These are phyloP conservation scores for Dendrolimus kikuchii DNA, from an alignment of 1,140 invertebrate genomes.

Conservation along the genomic window DNA sequence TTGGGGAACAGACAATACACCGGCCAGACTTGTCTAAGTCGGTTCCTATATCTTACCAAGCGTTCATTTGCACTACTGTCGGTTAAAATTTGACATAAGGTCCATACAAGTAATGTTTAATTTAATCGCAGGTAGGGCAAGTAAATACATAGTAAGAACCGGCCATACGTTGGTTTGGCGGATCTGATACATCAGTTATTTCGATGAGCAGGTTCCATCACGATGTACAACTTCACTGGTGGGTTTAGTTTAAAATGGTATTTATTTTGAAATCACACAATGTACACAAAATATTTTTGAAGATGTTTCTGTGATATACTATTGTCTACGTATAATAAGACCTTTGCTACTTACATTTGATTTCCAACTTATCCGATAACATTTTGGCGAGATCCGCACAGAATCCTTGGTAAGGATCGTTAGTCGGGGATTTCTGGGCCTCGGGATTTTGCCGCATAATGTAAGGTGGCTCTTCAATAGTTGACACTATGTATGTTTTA, in stretches of 20 bases:
- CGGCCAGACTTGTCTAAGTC: too few relatives aligned
- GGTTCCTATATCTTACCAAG: too few relatives aligned
- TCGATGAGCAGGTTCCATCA: too few relatives aligned
- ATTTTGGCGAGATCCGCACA: slow-evolving; percentile 93
- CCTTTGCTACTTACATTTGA: slow-evolving; percentile 81
- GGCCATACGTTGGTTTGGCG: too few relatives aligned
- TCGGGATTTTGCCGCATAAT: slow-evolving; percentile 83
- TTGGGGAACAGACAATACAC: too few relatives aligned
- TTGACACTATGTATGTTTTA: slow-evolving; percentile 93
- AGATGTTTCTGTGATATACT: not conserved
- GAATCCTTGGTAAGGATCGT: slow-evolving; percentile 92
- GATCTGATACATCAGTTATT: too few relatives aligned
- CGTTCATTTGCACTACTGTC: too few relatives aligned
- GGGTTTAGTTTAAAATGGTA: not conserved
- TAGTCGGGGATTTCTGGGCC: slow-evolving; percentile 79
- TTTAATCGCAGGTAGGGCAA: too few relatives aligned
- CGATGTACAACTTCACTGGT: too few relatives aligned
- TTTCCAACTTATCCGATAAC: slow-evolving; percentile 85
- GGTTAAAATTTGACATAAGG: too few relatives aligned
- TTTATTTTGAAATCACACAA: not conserved
- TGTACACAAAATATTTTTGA: not conserved
- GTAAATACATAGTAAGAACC: too few relatives aligned
- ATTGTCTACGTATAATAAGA: slow-evolving; percentile 1
- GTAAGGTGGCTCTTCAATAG: slow-evolving; percentile 89
- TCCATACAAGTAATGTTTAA: too few relatives aligned